Evolutionary conservation across 2,113 vertebrate species (phyloP), one percentile per base, ranked within the genome.

Genomic region (Oxyruncus cristatus): DNA sequence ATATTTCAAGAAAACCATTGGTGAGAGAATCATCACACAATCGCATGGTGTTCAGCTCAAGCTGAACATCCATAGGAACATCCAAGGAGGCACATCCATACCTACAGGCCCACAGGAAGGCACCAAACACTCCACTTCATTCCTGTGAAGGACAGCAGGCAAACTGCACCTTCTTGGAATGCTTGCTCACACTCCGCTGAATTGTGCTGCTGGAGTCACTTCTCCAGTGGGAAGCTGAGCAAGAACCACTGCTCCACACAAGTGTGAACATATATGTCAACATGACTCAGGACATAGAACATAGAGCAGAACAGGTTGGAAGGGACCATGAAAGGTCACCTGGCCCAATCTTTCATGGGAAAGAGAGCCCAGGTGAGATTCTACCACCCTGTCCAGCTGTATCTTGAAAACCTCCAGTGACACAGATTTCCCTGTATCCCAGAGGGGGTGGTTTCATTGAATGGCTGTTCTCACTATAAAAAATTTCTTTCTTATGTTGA

Each of bases 261-360:
- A 75, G 28, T 2, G 0, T 2, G 20, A 86, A 84, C 0, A 0
- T 3, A 41, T 0, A 2, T 3, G 12, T 42, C 46, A 46, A 21
- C 37, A 22, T 1, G 1, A 77, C 23, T 70, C 65, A 30, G 17
- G 59, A 7, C 32, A 58, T 0, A 53, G 68, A 68, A 42, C 21
- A 0, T 0, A 84, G 35, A 87, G 76, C 58, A 89, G 24, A 37
- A 5, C 42, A 41, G 24, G 22, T 5, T 50, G 35, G 62, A 76
- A 86, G 14, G 24, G 30, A 79, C n/a, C 50, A 37, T 14, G 11
- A 53, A 70, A 74, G 27, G 63, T 52, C n/a, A 52, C 28, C 33
- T 42, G 18, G 30, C 50, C 53, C 62, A 73, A 14, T 2, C 50
- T 70, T 44, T 13, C 1, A 1, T 11, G 14, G 35, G 33, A 80